Conservation (phyloP, 2,888 invertebrate species). For the Tenthredo amoena region DNA sequence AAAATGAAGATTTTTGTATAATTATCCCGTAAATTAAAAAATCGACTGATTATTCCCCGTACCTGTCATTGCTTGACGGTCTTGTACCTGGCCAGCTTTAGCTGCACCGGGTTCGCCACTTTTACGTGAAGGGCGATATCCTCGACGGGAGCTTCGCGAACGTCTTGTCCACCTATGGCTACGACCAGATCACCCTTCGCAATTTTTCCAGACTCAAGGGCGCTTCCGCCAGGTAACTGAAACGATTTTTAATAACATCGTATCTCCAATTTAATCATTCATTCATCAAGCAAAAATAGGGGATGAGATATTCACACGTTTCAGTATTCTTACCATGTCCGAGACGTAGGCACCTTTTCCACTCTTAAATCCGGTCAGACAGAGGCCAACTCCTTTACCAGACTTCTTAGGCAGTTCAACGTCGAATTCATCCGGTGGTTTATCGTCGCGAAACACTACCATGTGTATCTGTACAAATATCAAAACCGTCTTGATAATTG, state of each 20-base stretch:
- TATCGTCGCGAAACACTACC: conserved; percentile 86
- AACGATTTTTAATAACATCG: conserved; percentile 39
- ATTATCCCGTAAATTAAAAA: neutral
- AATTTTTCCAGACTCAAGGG: conserved; percentile 92
- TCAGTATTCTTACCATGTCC: conserved; percentile 87
- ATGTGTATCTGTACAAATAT: conserved; percentile 85
- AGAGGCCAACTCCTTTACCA: conserved; percentile 93
- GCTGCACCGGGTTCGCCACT: conserved; percentile 88
- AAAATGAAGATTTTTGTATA: conserved; percentile 27
- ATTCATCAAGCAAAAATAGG: neutral
- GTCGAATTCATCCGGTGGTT: conserved; percentile 80
- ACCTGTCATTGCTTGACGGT: conserved; percentile 78
- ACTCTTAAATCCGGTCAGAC: conserved; percentile 89
- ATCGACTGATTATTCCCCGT: neutral
- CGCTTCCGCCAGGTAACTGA: conserved; percentile 93
- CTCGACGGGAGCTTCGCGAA: conserved; percentile 87
- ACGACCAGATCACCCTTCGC: conserved; percentile 95
- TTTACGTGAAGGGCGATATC: conserved; percentile 94
- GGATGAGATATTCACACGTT: neutral
- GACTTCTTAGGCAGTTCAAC: conserved; percentile 93
- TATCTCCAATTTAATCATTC: conserved; percentile 45
- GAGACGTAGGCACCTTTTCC: conserved; percentile 93
- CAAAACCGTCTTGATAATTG: neutral
- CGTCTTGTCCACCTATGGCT: conserved; percentile 92
- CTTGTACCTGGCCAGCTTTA: conserved; percentile 94